Conservation (phyloP, 2,113 vertebrate genomes). For the Stigmatopora nigra region DNA sequence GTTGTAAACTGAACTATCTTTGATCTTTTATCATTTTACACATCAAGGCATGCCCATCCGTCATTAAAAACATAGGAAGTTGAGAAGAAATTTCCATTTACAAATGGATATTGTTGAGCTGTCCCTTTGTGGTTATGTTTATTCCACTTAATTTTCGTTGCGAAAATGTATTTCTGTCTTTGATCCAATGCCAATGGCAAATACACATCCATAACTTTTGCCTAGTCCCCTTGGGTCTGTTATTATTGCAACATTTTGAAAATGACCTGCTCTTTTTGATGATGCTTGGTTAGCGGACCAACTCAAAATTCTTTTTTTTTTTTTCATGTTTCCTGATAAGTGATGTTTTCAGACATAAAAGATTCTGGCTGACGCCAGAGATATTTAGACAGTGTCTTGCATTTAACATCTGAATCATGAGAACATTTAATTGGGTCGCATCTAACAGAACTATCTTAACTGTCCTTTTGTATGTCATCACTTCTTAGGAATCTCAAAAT, state of each 20-base stretch:
- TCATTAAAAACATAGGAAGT: neutral
- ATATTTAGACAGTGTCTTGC: neutral
- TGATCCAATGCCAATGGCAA: no score
- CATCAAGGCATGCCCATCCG: neutral
- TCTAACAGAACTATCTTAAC: constrained; percentile 1
- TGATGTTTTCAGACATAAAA: neutral
- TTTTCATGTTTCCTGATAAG: neutral
- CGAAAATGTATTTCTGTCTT: no score
- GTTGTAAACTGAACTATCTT: neutral
- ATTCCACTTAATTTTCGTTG: no score
- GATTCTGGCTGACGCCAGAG: neutral
- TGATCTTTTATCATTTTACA: neutral
- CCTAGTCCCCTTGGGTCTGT: no score
- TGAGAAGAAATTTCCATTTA: neutral
- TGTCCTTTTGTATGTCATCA: neutral
- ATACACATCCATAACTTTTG: neutral
- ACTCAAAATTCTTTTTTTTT: neutral
- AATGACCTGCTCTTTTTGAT: neutral
- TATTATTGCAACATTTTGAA: neutral
- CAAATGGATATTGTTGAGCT: neutral
- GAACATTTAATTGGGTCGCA: constrained; percentile 8
- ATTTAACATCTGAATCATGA: neutral
- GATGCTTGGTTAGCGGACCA: neutral
- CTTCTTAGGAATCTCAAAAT: neutral
- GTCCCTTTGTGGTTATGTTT: neutral